A percentile compares a stretch with the other conserved stretches of the same genome.
phyloP scores from a whole-genome alignment of 2,113 vertebrate species.

The Dromaius novaehollandiae region DNA sequence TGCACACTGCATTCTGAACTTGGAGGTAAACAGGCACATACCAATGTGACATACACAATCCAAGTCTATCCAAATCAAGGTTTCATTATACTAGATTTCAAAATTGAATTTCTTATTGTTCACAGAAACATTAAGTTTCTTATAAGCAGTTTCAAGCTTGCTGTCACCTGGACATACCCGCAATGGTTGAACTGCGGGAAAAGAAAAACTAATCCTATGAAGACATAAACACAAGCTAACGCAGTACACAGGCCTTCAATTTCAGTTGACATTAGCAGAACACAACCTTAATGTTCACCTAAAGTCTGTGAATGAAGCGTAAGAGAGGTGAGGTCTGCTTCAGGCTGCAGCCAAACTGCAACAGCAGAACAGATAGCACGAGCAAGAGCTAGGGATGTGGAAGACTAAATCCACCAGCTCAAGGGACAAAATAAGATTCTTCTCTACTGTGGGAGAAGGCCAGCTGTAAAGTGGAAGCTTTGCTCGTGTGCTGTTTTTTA shows the following conservation, averaged over 20 bases:
- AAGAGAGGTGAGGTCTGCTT: background rate
- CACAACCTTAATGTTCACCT: background rate
- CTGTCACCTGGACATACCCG: background rate
- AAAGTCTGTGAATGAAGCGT: background rate
- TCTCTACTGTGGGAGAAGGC: background rate
- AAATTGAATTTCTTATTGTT: background rate
- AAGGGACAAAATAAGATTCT: background rate
- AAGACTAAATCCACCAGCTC: background rate
- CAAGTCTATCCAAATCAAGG: constrained; percentile 34
- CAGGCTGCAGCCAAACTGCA: background rate
- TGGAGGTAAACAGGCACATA: background rate
- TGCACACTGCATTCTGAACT: background rate
- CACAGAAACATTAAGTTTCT: background rate
- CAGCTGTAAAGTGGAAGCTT: background rate
- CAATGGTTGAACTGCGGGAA: background rate
- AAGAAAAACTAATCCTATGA: background rate
- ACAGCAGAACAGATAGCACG: background rate
- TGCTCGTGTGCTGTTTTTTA: background rate
- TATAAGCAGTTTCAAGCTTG: background rate
- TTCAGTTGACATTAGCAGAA: background rate
- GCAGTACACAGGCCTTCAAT: background rate
- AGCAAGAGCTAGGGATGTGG: background rate
- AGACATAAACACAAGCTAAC: background rate
- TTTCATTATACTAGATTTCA: background rate
- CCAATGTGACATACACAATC: background rate